Base-by-base conservation (phyloP, 2,797 vertebrate genomes). In the Takifugu rubripes region DNA sequence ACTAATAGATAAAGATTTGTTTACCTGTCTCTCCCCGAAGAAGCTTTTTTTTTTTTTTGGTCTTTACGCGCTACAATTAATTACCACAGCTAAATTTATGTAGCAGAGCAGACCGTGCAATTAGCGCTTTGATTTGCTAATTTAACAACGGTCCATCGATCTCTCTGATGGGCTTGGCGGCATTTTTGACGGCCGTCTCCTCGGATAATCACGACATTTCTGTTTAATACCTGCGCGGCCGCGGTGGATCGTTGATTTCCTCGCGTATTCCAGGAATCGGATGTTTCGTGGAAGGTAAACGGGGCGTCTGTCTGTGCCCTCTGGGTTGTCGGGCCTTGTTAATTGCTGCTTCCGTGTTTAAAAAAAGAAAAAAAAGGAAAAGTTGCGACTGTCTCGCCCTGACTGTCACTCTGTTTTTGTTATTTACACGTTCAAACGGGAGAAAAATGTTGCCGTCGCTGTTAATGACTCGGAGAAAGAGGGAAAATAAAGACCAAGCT, bases 361-460 rank as follows among this genome's bases (percentile, higher is more conserved):
- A 82, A 14, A 11, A 14, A 40, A 40, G 4, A 11, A 36, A 36
- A 36, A 4, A 40, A 40, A 29, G 4, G 7, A 29, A 83, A 85
- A 82, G 78, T 86, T 83, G 82, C 60, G 78, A 86, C 78, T 77
- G 52, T 49, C 82, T 56, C 79, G 46, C 49, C 47, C 74, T 66
- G 59, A 72, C 77, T 85, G 88, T 90, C 85, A 84, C 68, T 79
- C 77, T 29, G 25, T 75, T 78, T 82, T 74, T 81, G 84, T 91
- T 89, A 90, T 88, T 90, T 88, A 85, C 84, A 49, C 66, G 68
- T 78, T 83, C 78, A 85, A 87, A 90, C 84, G 79, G 80, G 72
- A 83, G 78, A 81, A 87, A 85, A 87, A 81, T 77, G 72, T 88
- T 87, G 78, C 58, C 25, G 76, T 82, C 74, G 36, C 81, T 83